Percentiles rank a stretch among this genome's conserved stretches.
These are phyloP conservation scores for Polymixis flavicincta DNA, from an alignment of 2,888 invertebrate genomes.

Conservation along the genomic window DNA sequence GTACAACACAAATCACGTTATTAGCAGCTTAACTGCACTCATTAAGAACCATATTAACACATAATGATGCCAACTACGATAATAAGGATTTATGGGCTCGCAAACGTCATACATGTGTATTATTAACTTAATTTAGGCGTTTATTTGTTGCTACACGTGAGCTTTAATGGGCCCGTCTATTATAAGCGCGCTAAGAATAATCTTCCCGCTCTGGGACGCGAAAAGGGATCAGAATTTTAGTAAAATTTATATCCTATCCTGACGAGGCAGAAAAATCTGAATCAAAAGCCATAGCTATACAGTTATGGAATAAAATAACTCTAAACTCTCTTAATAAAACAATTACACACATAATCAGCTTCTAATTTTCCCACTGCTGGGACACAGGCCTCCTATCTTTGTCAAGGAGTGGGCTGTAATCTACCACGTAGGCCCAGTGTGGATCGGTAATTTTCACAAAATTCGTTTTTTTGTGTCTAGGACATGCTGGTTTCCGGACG, in stretches of 20 bases:
- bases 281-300: no score
- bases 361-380: no score
- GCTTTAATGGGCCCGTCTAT: conserved; percentile 26
- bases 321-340: no score
- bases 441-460: no score
- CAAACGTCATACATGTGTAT: conserved; percentile 25
- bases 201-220: neutral
- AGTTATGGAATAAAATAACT: no score
- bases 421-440: no score
- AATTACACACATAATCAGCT: no score
- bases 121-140: conserved; percentile 32
- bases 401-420: no score
- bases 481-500: no score
- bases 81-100: conserved; percentile 22
- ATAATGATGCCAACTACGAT: conserved; percentile 22
- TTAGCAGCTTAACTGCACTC: conserved; percentile 4
- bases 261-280: neutral
- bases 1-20: conserved; percentile 10
- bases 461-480: no score
- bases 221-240: conserved; percentile 23
- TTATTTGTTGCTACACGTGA: conserved; percentile 50
- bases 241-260: neutral
- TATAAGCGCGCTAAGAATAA: conserved; percentile 45
- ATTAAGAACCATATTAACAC: conserved; percentile 21
- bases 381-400: no score